phyloP scores from a whole-genome alignment of 2,113 vertebrate genomes.

The Ictalurus punctatus region DNA sequence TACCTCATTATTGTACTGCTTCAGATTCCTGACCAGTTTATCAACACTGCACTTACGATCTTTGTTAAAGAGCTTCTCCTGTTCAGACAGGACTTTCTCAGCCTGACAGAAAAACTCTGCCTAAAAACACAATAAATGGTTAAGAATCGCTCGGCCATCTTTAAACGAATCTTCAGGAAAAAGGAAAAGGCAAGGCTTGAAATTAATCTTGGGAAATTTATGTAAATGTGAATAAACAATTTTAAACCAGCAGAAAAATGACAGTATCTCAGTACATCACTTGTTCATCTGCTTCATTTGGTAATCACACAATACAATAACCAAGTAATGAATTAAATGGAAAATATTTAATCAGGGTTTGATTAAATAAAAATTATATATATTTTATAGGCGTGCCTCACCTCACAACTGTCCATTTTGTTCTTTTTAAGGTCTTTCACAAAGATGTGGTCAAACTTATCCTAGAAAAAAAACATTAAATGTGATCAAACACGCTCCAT shows the following conservation, averaged over 20 bases:
- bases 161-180: background rate
- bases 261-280: background rate
- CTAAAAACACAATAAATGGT: slow-evolving; percentile 47
- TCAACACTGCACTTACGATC: accelerated
- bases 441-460: background rate
- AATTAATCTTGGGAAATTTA: background rate
- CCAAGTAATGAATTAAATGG: background rate
- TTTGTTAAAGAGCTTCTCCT: background rate
- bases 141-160: background rate
- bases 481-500: background rate
- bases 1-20: accelerated
- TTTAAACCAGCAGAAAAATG: background rate
- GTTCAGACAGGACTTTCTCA: background rate
- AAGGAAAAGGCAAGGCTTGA: background rate
- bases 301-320: background rate
- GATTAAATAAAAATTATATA: background rate
- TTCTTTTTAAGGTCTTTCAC: slow-evolving; percentile 13
- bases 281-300: background rate
- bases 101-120: slow-evolving; percentile 63
- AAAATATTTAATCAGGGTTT: background rate
- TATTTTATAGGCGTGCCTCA: background rate
- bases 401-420: background rate
- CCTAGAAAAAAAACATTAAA: background rate
- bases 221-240: background rate
- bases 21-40: slow-evolving; percentile 14